Evolutionary conservation across 2,797 vertebrate genomes (phyloP).

Genomic region (Malurus splendens): DNA sequence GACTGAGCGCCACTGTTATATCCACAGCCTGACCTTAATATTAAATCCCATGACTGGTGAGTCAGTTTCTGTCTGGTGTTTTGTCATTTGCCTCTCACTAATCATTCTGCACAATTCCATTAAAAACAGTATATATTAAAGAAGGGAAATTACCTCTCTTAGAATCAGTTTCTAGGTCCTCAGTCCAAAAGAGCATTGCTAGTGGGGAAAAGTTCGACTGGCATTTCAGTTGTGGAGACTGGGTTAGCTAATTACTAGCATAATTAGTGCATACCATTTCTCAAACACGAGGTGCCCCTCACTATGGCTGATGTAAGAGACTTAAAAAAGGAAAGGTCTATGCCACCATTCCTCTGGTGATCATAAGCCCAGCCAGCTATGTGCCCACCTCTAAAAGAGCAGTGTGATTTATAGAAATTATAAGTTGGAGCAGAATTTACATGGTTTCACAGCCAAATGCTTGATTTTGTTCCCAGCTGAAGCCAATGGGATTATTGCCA

Average conservation of each 20-base stretch:
- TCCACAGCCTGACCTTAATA: constrained; percentile 38
- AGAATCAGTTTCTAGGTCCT: not conserved
- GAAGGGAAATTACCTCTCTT: not conserved
- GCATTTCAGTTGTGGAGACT: not conserved
- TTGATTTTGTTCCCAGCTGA: not conserved
- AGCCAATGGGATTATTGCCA: not conserved
- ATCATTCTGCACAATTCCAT: constrained; percentile 42
- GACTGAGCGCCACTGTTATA: not conserved
- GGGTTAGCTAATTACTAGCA: not conserved
- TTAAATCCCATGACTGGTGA: constrained; percentile 37
- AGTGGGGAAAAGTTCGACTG: not conserved
- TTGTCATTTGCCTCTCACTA: constrained; percentile 47
- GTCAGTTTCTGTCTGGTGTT: constrained; percentile 58
- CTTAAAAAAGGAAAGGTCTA: not conserved
- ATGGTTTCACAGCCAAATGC: not conserved
- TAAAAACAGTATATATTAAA: constrained; percentile 28
- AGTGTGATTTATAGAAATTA: not conserved
- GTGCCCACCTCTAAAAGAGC: not conserved
- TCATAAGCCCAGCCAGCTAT: not conserved
- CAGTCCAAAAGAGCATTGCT: not conserved
- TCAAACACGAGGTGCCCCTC: not conserved
- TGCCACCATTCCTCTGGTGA: not conserved
- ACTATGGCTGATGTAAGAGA: not conserved
- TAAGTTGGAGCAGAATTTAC: not conserved
- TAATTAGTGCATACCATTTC: not conserved